These are phyloP conservation scores for Oryzias sinensis DNA, from an alignment of 2,797 vertebrate genomes.

Conservation along the genomic window DNA sequence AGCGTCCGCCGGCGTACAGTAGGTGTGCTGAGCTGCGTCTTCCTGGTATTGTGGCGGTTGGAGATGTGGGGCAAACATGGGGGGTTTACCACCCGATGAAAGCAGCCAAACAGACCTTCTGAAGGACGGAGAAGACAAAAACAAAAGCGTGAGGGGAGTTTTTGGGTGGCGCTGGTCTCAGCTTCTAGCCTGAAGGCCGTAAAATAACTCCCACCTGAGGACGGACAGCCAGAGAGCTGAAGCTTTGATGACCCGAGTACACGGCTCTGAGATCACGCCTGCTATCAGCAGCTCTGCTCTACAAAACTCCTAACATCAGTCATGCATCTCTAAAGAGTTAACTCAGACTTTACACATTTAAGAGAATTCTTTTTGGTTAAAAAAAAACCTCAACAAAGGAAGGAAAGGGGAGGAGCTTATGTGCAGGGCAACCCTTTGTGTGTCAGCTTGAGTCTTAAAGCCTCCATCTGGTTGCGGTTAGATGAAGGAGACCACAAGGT, in stretches of 20 bases:
- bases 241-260: slow-evolving; percentile 25
- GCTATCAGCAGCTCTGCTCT: no score
- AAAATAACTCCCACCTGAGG: slow-evolving; percentile 46
- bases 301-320: neutral
- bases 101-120: slow-evolving; percentile 23
- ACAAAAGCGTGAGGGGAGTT: slow-evolving; percentile 36
- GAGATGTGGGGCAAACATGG: slow-evolving; percentile 12
- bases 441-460: slow-evolving; percentile 18
- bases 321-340: neutral
- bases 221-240: slow-evolving; percentile 9
- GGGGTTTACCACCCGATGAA: slow-evolving; percentile 38
- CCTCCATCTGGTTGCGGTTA: slow-evolving; percentile 54
- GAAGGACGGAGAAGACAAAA: slow-evolving; percentile 12
- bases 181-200: slow-evolving; percentile 38
- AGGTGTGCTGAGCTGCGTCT: slow-evolving; percentile 29
- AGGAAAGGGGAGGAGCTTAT: slow-evolving; percentile 27
- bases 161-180: slow-evolving; percentile 50
- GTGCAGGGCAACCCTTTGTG: slow-evolving; percentile 13
- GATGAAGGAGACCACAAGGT: slow-evolving; percentile 49
- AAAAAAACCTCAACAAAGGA: slow-evolving; percentile 32
- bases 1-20: slow-evolving; percentile 5
- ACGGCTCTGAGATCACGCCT: no score
- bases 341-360: neutral
- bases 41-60: slow-evolving; percentile 55
- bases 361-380: slow-evolving; percentile 10